A percentile compares a stretch with the other conserved stretches of the same genome.
Conservation (phyloP, 1,140 invertebrate species). For the Paracyclopina nana region DNA sequence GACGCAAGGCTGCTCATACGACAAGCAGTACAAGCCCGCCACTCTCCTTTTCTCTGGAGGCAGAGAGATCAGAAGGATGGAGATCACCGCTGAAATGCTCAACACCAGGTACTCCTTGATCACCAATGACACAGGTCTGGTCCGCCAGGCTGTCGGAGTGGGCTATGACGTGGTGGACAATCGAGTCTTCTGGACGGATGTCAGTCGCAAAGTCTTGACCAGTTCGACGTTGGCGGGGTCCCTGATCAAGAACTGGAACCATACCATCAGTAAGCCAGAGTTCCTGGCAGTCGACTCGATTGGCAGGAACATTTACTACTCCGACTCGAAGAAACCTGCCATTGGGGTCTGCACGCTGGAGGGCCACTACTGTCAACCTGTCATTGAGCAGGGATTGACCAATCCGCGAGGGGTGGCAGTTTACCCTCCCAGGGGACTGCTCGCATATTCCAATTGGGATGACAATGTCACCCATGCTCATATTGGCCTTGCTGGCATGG, state of each 20-base stretch:
- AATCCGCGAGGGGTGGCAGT: conserved; percentile 41
- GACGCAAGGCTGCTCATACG: background rate
- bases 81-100: background rate
- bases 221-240: conserved; percentile 37
- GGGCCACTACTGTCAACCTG: conserved; percentile 34
- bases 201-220: conserved; percentile 38
- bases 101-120: background rate
- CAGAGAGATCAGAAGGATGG: background rate
- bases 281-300: conserved; percentile 61
- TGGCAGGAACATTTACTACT: conserved; percentile 56
- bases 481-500: conserved; percentile 29
- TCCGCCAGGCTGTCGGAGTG: conserved; percentile 39
- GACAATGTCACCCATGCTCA: conserved; percentile 21
- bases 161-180: conserved; percentile 34
- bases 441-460: conserved; percentile 29
- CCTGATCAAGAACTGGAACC: conserved; percentile 26
- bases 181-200: conserved; percentile 51
- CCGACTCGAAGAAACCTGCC: conserved; percentile 43
- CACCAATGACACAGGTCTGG: background rate
- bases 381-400: conserved; percentile 22
- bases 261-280: conserved; percentile 45
- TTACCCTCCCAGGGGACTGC: conserved; percentile 37
- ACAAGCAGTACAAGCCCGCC: conserved; percentile 1
- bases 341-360: conserved; percentile 49
- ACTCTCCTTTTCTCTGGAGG: conserved; percentile 15